Evolutionary conservation across 1,140 invertebrate genomes (phyloP).

Genomic region (Platorchestia sp.): DNA sequence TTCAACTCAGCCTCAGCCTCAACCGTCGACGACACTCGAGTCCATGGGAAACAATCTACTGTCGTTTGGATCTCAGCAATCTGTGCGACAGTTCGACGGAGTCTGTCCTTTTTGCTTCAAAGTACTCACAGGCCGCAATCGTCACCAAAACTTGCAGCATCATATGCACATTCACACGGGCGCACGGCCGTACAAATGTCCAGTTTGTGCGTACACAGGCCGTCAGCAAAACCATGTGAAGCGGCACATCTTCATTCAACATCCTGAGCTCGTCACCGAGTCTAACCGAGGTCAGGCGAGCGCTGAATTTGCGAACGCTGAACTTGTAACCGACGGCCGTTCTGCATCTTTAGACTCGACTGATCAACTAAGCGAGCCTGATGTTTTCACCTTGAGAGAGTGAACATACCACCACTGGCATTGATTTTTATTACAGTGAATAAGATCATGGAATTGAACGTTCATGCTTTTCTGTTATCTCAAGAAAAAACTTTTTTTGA

Average conservation of each 20-base stretch:
- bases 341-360: neutral
- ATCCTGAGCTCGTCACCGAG: neutral
- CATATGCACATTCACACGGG: constrained; percentile 67
- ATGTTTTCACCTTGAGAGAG: neutral
- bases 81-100: constrained; percentile 21
- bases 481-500: no score
- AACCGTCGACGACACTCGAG: neutral
- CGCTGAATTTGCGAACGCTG: neutral
- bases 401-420: neutral
- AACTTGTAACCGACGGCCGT: neutral
- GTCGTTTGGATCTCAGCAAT: constrained; percentile 23
- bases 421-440: neutral
- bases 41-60: neutral
- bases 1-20: neutral
- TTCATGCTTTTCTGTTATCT: no score
- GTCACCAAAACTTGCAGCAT: constrained; percentile 68
- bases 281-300: neutral
- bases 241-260: constrained; percentile 56
- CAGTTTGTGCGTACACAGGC: constrained; percentile 64
- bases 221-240: constrained; percentile 67
- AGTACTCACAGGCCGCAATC: constrained; percentile 97
- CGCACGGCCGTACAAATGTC: constrained; percentile 67
- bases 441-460: no score
- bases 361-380: neutral
- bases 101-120: constrained; percentile 96